These are phyloP conservation scores for Channallabes apus DNA, from an alignment of 2,797 vertebrate species.

Conservation along the genomic window DNA sequence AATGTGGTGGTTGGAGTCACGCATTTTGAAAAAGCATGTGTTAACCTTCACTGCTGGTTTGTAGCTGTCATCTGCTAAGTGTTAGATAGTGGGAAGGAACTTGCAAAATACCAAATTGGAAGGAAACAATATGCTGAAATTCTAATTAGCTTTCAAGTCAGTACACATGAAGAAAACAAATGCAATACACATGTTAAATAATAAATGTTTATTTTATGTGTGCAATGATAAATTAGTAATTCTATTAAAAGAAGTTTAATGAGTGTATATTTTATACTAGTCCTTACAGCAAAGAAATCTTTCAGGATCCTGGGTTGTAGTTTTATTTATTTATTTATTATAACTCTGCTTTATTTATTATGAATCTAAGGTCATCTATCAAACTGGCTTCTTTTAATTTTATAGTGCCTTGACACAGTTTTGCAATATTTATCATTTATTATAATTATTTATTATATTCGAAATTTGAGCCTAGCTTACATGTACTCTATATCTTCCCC, in stretches of 20 bases:
- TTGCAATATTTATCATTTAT: slow-evolving; percentile 3
- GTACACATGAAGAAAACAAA: not conserved
- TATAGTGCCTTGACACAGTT: not conserved
- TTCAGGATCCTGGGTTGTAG: not conserved
- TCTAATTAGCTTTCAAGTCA: not conserved
- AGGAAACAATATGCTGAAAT: not conserved
- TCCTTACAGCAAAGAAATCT: not conserved
- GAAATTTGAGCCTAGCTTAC: not conserved
- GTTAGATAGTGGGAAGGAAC: not conserved
- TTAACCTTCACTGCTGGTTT: not conserved
- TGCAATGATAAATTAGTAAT: not conserved
- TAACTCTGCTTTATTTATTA: not conserved
- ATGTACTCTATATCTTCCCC: not conserved
- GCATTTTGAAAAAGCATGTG: not conserved
- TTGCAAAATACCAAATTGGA: not conserved
- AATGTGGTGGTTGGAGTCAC: not conserved
- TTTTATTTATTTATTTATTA: not conserved
- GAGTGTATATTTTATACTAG: not conserved
- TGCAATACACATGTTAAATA: not conserved
- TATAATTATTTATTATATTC: not conserved
- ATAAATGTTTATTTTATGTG: not conserved
- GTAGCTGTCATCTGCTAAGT: not conserved
- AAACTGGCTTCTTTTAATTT: not conserved
- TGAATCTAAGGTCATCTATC: not conserved
- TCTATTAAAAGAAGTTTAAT: not conserved